Percentiles rank a stretch among this genome's conserved stretches.
These are phyloP conservation scores for Ellobius talpinus DNA, from an alignment of 2,113 vertebrate species.

Conservation along the genomic window DNA sequence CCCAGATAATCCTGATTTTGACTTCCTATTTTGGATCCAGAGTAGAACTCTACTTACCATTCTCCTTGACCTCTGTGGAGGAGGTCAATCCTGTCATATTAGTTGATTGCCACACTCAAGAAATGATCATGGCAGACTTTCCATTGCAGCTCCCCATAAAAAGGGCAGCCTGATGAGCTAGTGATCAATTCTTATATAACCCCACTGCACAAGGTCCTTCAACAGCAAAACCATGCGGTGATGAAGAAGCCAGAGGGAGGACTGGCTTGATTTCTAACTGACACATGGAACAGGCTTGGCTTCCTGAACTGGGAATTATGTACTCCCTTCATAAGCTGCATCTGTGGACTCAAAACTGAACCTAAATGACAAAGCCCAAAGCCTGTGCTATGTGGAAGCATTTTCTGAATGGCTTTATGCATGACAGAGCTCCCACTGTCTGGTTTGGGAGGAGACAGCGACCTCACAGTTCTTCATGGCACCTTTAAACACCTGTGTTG, in stretches of 20 bases:
- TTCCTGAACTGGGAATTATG: background rate
- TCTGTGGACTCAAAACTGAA: too few species aligned
- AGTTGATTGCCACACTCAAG: background rate
- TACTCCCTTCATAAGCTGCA: background rate
- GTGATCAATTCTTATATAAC: background rate
- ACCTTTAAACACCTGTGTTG: background rate
- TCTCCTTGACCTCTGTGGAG: background rate
- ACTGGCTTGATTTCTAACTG: background rate
- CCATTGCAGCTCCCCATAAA: rapidly evolving
- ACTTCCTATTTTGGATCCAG: background rate
- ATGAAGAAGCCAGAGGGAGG: background rate
- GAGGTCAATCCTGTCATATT: background rate
- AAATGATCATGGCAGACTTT: background rate
- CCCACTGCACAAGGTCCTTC: background rate
- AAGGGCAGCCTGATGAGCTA: background rate
- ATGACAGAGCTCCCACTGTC: background rate
- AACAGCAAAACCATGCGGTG: background rate
- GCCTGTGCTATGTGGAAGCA: background rate
- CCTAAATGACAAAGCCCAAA: too few species aligned
- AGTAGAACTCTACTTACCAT: background rate
- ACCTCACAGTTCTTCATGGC: background rate
- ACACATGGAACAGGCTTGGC: background rate
- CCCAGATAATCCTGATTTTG: background rate
- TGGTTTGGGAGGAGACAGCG: background rate
- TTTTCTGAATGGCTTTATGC: background rate